Evolutionary conservation across 2,888 invertebrate genomes (phyloP).

Genomic region (Agriopis leucophaearia): DNA sequence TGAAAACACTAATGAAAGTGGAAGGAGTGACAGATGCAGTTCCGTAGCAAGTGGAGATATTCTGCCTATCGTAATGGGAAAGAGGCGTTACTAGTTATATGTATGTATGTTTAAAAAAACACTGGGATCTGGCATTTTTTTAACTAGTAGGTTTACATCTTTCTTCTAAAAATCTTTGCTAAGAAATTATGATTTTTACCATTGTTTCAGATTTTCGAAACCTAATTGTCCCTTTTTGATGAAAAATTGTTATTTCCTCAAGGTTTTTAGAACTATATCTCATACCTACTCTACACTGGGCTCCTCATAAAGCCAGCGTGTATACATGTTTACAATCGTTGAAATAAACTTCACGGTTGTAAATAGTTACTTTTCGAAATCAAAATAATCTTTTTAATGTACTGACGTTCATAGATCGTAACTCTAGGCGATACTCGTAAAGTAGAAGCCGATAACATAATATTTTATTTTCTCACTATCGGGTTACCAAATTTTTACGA

Average conservation of each 20-base stretch:
- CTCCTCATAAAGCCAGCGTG: neutral
- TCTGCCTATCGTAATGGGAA: too few species aligned
- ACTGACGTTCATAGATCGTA: slow-evolving; percentile 43
- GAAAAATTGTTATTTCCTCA: neutral
- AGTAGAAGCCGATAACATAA: slow-evolving; percentile 58
- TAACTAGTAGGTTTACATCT: too few species aligned
- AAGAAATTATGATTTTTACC: too few species aligned
- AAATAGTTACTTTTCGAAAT: slow-evolving; percentile 9
- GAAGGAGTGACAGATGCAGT: too few species aligned
- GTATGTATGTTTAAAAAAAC: too few species aligned
- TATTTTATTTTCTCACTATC: slow-evolving; percentile 57
- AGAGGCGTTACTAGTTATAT: too few species aligned
- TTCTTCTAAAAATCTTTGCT: too few species aligned
- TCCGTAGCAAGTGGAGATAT: too few species aligned
- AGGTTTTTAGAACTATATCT: neutral
- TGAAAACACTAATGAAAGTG: too few species aligned
- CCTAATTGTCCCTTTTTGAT: neutral
- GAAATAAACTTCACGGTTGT: slow-evolving; percentile 20
- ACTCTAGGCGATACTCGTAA: slow-evolving; percentile 13
- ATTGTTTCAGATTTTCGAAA: too few species aligned
- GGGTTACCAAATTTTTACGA: slow-evolving; percentile 57
- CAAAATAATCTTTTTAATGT: slow-evolving; percentile 35
- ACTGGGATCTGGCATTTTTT: too few species aligned
- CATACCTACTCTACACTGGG: neutral
- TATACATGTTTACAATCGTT: slow-evolving; percentile 39